A percentile compares a stretch with the other conserved stretches of the same genome.
These are phyloP conservation scores for Scyliorhinus canicula DNA, from an alignment of 2,797 vertebrate genomes.

Conservation along the genomic window DNA sequence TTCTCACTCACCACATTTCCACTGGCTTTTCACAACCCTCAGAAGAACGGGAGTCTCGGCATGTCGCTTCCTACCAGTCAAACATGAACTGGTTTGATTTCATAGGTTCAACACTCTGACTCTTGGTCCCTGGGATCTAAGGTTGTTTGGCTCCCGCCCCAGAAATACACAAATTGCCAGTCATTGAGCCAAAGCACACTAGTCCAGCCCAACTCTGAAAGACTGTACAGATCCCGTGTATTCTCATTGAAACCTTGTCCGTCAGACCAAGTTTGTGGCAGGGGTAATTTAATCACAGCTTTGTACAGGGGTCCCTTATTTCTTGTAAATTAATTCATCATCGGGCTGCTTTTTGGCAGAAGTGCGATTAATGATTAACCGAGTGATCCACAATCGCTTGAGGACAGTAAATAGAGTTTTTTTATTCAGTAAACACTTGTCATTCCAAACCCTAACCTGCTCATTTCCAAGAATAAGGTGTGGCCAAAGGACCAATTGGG, in stretches of 20 bases:
- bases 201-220: slow-evolving; percentile 46
- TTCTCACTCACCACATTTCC: slow-evolving; percentile 3
- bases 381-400: background rate
- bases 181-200: background rate
- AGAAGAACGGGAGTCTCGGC: background rate
- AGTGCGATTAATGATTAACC: background rate
- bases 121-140: background rate
- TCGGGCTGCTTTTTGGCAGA: background rate
- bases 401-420: background rate
- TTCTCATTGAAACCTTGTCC: background rate
- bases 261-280: background rate
- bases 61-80: background rate
- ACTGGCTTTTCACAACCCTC: background rate
- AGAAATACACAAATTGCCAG: background rate
- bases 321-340: background rate
- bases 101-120: background rate
- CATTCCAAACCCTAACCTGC: background rate
- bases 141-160: background rate
- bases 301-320: background rate
- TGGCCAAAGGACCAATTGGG: background rate
- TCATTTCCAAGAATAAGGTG: background rate
- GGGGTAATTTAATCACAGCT: background rate
- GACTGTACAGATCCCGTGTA: slow-evolving; percentile 35
- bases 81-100: background rate
- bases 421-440: background rate